Evolutionary conservation across 2,113 vertebrate genomes (phyloP).

Genomic region (Miniopterus natalensis): DNA sequence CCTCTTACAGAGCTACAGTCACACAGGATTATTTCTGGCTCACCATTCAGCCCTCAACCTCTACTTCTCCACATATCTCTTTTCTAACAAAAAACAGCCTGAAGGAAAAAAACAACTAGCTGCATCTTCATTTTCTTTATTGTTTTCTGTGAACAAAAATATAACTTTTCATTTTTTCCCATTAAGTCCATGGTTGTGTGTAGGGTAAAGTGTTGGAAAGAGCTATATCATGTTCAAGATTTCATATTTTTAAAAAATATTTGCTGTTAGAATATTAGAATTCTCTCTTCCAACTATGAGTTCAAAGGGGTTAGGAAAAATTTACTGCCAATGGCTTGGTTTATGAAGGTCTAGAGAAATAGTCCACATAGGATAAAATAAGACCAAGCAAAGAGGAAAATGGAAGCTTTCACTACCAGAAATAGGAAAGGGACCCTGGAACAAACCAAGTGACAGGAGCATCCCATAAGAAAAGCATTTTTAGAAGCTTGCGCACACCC

Average conservation of each 20-base stretch:
- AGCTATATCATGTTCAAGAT: not conserved
- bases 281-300: not conserved
- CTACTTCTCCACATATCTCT: not conserved
- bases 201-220: not conserved
- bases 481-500: not conserved
- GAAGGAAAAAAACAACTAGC: not conserved
- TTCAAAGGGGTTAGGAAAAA: slow-evolving; percentile 39
- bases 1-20: not conserved
- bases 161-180: not conserved
- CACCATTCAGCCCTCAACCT: not conserved
- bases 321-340: not conserved
- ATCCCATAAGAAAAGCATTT: not conserved
- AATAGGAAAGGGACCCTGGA: not conserved
- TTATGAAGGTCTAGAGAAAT: slow-evolving; percentile 40
- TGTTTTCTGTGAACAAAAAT: not conserved
- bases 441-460: not conserved
- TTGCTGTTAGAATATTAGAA: not conserved
- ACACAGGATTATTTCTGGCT: not conserved
- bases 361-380: not conserved
- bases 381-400: not conserved
- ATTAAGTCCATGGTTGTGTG: not conserved
- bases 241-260: not conserved
- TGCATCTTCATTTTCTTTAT: not conserved
- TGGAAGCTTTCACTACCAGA: not conserved
- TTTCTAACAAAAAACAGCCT: slow-evolving; percentile 12